A percentile compares a stretch with the other conserved stretches of the same genome.
Evolutionary conservation across 64 coral and sea anemone species (phyloP).

Genomic region (Montipora sp.): DNA sequence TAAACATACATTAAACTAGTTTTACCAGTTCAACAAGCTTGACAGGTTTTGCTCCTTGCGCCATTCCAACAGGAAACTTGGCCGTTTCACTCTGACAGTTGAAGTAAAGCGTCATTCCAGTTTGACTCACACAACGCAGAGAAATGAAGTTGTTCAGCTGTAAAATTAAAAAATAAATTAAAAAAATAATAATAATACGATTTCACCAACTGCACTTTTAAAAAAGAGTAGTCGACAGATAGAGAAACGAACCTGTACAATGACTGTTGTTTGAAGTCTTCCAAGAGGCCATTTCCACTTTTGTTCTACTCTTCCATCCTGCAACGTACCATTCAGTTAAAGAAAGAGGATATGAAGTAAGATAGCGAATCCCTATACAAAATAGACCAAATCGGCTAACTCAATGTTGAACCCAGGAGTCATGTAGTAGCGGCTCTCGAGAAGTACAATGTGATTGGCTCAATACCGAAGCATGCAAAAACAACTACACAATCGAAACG

Average conservation of each 20-base stretch:
- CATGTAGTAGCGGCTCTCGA: no score
- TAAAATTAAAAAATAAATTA: not conserved
- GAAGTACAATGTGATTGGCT: no score
- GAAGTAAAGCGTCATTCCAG: conserved; percentile 80
- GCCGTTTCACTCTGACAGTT: conserved; percentile 84
- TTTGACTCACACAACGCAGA: conserved; percentile 75
- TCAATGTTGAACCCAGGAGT: no score
- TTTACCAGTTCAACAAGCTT: conserved; percentile 79
- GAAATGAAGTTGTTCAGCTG: conserved; percentile 78
- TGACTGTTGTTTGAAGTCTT: conserved; percentile 72
- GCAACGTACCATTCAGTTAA: not conserved
- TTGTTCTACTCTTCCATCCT: conserved; percentile 80
- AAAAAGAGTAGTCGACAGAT: no score
- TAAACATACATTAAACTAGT: not conserved
- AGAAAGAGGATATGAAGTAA: no score
- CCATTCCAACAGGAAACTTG: conserved; percentile 78
- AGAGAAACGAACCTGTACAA: conserved; percentile 62
- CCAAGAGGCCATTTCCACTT: conserved; percentile 95
- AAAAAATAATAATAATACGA: not conserved
- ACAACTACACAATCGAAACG: no score
- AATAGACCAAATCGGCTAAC: no score
- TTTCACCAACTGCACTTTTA: no score
- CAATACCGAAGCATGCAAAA: no score
- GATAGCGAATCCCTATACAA: no score
- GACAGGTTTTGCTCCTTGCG: conserved; percentile 74